phyloP scores from a whole-genome alignment of 2,888 invertebrate species.

The Chrysotoxum bicinctum region DNA sequence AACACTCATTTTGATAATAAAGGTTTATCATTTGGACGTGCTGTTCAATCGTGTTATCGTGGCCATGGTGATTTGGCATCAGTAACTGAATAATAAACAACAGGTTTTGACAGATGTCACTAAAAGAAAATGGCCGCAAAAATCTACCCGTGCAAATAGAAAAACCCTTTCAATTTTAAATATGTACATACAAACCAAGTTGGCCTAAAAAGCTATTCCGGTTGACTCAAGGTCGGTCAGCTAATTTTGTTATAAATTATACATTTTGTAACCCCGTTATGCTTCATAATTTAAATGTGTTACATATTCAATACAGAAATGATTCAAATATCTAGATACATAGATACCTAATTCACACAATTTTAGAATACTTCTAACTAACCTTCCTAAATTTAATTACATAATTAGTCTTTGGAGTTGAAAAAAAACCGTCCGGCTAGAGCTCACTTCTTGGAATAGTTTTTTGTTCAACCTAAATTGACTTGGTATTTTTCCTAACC shows the following conservation, averaged over 20 bases:
- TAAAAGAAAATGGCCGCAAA: too few species aligned
- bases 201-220: too few species aligned
- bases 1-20: too few species aligned
- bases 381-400: slow-evolving; percentile 14
- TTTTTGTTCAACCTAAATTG: slow-evolving; percentile 1
- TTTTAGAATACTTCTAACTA: slow-evolving; percentile 1
- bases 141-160: too few species aligned
- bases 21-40: too few species aligned
- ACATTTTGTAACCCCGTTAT: background rate
- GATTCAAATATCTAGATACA: background rate
- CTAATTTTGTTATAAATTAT: background rate
- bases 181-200: too few species aligned
- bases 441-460: background rate
- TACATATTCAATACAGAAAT: background rate
- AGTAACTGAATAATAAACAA: too few species aligned
- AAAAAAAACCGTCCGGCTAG: background rate
- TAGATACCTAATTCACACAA: background rate
- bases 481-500: slow-evolving; percentile 17
- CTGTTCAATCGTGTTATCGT: too few species aligned
- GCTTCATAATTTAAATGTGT: background rate
- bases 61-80: too few species aligned
- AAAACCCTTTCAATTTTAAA: too few species aligned
- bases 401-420: background rate
- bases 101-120: too few species aligned
- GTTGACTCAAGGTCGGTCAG: background rate